These are phyloP conservation scores for Phrynocephalus versicolor DNA, from an alignment of 2,113 vertebrate genomes.

Conservation along the genomic window DNA sequence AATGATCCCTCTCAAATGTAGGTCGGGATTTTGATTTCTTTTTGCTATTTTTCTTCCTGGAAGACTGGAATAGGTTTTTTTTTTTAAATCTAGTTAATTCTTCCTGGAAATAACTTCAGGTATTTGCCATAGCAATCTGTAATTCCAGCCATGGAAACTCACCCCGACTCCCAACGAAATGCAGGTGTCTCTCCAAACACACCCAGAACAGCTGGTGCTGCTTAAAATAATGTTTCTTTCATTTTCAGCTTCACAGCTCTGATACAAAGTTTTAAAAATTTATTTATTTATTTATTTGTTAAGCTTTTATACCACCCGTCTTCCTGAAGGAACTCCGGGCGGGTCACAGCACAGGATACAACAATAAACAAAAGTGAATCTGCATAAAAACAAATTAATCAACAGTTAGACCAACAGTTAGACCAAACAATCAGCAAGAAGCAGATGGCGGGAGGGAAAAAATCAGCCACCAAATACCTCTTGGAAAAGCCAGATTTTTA, in stretches of 20 bases:
- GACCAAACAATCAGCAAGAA: too few relatives aligned
- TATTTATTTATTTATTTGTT: too few relatives aligned
- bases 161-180: conserved; percentile 39
- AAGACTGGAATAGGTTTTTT: not conserved
- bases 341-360: too few relatives aligned
- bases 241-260: conserved; percentile 61
- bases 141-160: conserved; percentile 26
- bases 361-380: too few relatives aligned
- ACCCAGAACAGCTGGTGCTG: conserved; percentile 58
- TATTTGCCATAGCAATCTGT: conserved; percentile 26
- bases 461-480: too few relatives aligned
- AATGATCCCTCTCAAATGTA: not conserved
- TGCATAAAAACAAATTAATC: too few relatives aligned
- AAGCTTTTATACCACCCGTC: too few relatives aligned
- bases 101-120: conserved; percentile 46
- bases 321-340: too few relatives aligned
- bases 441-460: too few relatives aligned
- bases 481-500: too few relatives aligned
- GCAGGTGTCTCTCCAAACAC: conserved; percentile 57
- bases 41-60: not conserved
- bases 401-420: too few relatives aligned
- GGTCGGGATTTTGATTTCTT: not conserved
- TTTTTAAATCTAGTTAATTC: conserved; percentile 37
- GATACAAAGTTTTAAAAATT: conserved; percentile 55
- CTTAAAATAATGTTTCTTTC: conserved; percentile 44